Percentiles rank a stretch among this genome's conserved stretches.
Conservation (phyloP, 2,888 invertebrate genomes). For the Pollenia angustigena region DNA sequence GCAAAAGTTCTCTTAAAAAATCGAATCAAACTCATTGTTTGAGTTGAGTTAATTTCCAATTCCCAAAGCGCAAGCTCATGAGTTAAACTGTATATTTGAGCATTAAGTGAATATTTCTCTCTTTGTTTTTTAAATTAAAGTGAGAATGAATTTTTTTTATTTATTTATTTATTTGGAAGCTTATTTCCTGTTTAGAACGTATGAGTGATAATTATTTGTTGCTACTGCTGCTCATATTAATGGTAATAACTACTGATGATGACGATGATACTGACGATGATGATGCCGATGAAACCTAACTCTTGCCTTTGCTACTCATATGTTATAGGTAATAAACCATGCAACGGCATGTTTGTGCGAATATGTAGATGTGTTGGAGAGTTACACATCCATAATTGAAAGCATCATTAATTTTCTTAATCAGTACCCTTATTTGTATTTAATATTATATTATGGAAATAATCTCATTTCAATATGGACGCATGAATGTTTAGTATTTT, state of each 20-base stretch:
- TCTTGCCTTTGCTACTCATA: slow-evolving; percentile 6
- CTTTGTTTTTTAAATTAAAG: slow-evolving; percentile 22
- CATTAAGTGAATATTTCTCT: background rate
- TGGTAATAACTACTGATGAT: background rate
- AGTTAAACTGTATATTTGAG: background rate
- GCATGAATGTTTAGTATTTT: slow-evolving; percentile 3
- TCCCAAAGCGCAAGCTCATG: slow-evolving; percentile 25
- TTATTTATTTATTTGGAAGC: slow-evolving; percentile 4
- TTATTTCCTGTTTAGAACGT: slow-evolving; percentile 42
- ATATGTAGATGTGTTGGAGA: slow-evolving; percentile 27
- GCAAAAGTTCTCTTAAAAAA: slow-evolving; percentile 8
- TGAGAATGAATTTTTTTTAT: background rate
- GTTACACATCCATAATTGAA: slow-evolving; percentile 71
- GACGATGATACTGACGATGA: background rate
- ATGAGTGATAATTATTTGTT: slow-evolving; percentile 11
- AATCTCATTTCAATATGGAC: slow-evolving; percentile 68
- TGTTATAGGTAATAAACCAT: slow-evolving; percentile 50
- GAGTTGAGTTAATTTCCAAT: slow-evolving; percentile 9
- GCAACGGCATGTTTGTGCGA: background rate
- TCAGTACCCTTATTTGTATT: slow-evolving; percentile 70
- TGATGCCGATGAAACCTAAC: slow-evolving; percentile 31
- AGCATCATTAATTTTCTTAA: slow-evolving; percentile 73
- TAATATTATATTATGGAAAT: slow-evolving; percentile 69
- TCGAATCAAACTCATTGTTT: background rate
- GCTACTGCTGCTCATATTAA: background rate